Percentiles rank a stretch among this genome's conserved stretches.
These are phyloP conservation scores for Octopus bimaculoides DNA, from an alignment of 1,140 invertebrate genomes.

Conservation along the genomic window DNA sequence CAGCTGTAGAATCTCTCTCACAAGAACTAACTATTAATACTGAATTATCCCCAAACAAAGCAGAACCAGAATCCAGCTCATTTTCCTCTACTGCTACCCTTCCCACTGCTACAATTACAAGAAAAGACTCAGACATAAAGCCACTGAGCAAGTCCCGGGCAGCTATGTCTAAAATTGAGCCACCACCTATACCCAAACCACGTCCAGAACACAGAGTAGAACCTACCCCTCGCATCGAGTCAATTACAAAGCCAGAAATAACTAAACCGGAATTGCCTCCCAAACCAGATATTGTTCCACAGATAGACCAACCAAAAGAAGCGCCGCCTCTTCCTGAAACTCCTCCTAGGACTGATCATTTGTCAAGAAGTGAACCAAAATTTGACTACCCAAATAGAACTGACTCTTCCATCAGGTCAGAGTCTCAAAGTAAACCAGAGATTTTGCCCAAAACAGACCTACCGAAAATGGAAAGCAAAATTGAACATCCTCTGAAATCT, in stretches of 20 bases:
- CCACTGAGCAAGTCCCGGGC: conserved; percentile 25
- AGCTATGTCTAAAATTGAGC: conserved; percentile 9
- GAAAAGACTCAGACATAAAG: background rate
- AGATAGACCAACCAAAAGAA: background rate
- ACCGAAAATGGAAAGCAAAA: background rate
- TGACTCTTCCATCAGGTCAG: background rate
- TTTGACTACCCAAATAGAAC: background rate
- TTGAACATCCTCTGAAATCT: background rate
- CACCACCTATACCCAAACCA: conserved; percentile 39
- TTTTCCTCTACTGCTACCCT: background rate
- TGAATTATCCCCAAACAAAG: no score
- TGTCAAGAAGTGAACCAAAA: background rate
- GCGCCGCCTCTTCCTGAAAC: background rate
- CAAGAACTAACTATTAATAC: no score
- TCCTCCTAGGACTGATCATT: background rate
- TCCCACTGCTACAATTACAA: background rate
- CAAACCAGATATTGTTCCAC: background rate
- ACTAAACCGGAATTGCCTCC: background rate
- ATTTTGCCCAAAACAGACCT: background rate
- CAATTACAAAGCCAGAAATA: background rate
- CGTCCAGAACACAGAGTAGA: conserved; percentile 46
- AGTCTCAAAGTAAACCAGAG: background rate
- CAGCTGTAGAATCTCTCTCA: background rate
- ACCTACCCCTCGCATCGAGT: conserved; percentile 32
- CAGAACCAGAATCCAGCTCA: background rate